Conservation (phyloP, 2,888 invertebrate genomes). For the Epicampocera succincta region DNA sequence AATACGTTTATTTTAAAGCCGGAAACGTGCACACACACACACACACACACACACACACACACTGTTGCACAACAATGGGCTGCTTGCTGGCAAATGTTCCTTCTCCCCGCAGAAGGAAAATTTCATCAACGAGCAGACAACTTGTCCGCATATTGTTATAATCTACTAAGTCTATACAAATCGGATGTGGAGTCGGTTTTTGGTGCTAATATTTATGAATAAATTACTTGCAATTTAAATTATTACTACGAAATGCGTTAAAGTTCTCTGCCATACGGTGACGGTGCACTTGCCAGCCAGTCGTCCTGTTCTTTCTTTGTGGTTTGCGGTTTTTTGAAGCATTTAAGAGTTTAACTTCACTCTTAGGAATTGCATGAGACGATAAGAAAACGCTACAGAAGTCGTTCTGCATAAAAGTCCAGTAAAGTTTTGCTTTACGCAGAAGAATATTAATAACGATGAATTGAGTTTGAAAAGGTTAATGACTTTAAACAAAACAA, state of each 20-base stretch:
- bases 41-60: too few species aligned
- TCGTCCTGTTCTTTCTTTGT: constrained; percentile 12
- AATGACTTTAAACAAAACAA: constrained; percentile 34
- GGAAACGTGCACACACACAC: too few species aligned
- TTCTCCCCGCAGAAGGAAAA: constrained; percentile 30
- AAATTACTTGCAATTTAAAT: constrained; percentile 61
- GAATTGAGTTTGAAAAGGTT: constrained; percentile 38
- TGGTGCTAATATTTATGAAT: constrained; percentile 50
- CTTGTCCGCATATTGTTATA: constrained; percentile 13
- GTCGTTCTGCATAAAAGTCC: neutral
- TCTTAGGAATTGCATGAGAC: constrained; percentile 18
- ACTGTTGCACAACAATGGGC: neutral
- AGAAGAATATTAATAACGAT: constrained; percentile 32
- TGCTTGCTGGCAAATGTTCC: neutral
- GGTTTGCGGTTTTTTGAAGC: constrained; percentile 12
- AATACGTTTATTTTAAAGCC: too few species aligned
- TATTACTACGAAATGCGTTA: constrained; percentile 50
- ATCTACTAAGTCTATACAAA: neutral
- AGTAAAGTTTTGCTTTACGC: constrained; percentile 18
- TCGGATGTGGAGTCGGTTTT: constrained; percentile 5
- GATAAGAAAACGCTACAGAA: constrained; percentile 15
- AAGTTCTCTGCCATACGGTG: constrained; percentile 34
- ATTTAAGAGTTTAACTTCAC: constrained; percentile 29
- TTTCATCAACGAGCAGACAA: constrained; percentile 14
- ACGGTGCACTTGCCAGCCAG: constrained; percentile 20